These are phyloP conservation scores for Cepaea hortensis DNA, from an alignment of 2,888 invertebrate species.

Conservation along the genomic window DNA sequence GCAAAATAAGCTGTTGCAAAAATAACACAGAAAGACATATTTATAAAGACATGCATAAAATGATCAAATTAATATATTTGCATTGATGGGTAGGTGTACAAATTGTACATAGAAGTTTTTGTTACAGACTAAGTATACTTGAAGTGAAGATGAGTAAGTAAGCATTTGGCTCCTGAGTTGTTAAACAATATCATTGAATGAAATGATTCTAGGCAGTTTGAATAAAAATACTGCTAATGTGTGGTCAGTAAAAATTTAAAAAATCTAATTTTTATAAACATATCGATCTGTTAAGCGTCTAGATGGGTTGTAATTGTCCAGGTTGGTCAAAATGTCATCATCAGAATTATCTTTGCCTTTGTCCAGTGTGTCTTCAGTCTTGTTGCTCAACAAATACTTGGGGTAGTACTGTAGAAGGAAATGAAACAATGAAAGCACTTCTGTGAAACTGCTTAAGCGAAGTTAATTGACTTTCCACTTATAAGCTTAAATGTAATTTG, in stretches of 20 bases:
- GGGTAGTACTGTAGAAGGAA: neutral
- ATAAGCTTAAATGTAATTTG: too few relatives aligned
- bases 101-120: neutral
- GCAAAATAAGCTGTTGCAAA: too few relatives aligned
- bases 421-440: neutral
- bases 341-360: neutral
- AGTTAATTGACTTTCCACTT: too few relatives aligned
- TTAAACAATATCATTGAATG: neutral
- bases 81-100: slow-evolving; percentile 11
- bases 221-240: neutral
- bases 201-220: neutral
- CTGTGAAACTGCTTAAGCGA: neutral
- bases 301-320: neutral
- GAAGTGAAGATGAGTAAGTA: neutral
- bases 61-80: neutral
- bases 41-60: too few relatives aligned
- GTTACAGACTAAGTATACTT: neutral
- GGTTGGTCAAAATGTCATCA: neutral
- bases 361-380: neutral
- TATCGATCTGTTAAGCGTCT: neutral
- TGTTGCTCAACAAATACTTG: neutral
- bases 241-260: neutral
- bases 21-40: too few relatives aligned
- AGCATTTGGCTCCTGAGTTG: neutral
- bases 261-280: too few relatives aligned